Evolutionary conservation across 2,113 vertebrate species (phyloP).

Genomic region (Silurus glanis): DNA sequence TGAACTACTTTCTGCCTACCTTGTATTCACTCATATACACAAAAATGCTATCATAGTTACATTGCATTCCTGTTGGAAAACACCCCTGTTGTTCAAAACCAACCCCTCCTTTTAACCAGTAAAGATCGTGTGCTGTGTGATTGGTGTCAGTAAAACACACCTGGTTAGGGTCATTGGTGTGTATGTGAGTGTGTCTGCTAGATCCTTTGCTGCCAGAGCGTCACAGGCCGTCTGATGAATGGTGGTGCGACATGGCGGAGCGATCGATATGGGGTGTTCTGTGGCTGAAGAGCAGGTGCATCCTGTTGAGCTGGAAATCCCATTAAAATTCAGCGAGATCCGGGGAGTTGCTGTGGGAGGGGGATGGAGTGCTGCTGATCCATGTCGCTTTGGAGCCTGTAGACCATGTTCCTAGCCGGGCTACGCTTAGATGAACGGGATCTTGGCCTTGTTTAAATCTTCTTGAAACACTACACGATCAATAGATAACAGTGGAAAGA

Average conservation of each 20-base stretch:
- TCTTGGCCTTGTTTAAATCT: conserved; percentile 44
- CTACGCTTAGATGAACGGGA: conserved; percentile 42
- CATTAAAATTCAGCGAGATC: conserved; percentile 69
- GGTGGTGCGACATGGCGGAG: conserved; percentile 61
- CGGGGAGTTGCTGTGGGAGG: conserved; percentile 4
- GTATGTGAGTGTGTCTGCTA: conserved; percentile 1
- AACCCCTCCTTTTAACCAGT: conserved; percentile 31
- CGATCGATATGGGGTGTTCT: conserved; percentile 67
- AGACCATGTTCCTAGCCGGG: conserved; percentile 42
- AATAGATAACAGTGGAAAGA: conserved; percentile 42
- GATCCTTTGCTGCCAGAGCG: conserved; percentile 35
- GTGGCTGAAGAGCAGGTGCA: conserved; percentile 59
- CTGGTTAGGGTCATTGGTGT: conserved; percentile 68
- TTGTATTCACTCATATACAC: conserved; percentile 1
- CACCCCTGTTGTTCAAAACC: conserved; percentile 10
- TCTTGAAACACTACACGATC: conserved; percentile 41
- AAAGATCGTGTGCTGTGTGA: conserved; percentile 63
- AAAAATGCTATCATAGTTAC: conserved; percentile 23
- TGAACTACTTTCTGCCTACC: too few species aligned
- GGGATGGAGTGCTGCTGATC: conserved; percentile 28
- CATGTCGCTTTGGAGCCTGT: conserved; percentile 37
- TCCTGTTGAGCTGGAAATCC: conserved; percentile 78
- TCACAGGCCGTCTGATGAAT: conserved; percentile 69
- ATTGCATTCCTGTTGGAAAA: conserved; percentile 40
- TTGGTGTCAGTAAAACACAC: conserved; percentile 75